Evolutionary conservation across 2,113 vertebrate genomes (phyloP), one percentile per base, ranked within the genome.

Genomic region (Etheostoma spectabile): DNA sequence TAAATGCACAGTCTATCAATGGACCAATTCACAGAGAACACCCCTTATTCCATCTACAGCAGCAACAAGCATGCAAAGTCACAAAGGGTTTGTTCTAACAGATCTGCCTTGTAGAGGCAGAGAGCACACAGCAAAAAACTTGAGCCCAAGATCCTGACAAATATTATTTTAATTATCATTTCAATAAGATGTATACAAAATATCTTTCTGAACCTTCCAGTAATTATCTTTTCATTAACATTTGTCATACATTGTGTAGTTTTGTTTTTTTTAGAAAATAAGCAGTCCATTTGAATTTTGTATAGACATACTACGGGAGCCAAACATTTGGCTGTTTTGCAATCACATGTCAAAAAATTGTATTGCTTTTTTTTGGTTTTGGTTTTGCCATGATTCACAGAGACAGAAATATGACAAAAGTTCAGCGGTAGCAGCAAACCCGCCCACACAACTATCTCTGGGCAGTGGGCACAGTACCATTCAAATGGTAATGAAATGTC

Each of bases 31-130:
- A 90, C 64, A 74, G 71, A 63, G n/a, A 79, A 67, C 53, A 56
- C 67, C 80, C 35, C 72, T 80, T 53, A 92, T 91, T 89, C 86
- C 45, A 77, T 90, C 71, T 81, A 55, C 66, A 75, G 61, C 68
- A 86, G 57, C 46, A 74, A 82, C 84, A 88, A 85, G 74, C 87
- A 89, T 7, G 11, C 33, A 77, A 52, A 75, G 75, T 79, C 71
- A 90, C 86, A 81, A 69, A 84, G 80, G 51, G 85, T 78, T 72
- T 79, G 66, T 89, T 88, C 76, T 71, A 80, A 89, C 48, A 90
- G 65, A 72, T 81, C 55, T 80, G 81, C 72, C 56, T 57, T 14
- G 63, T 74, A 76, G 12, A 64, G 68, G 33, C 69, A 46, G 22
- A 70, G 22, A 45, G 27, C 22, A 82, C 42, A 87, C 12, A 73